Base-by-base conservation (phyloP, 2,888 invertebrate species). In the Oxyscelio sp. region DNA sequence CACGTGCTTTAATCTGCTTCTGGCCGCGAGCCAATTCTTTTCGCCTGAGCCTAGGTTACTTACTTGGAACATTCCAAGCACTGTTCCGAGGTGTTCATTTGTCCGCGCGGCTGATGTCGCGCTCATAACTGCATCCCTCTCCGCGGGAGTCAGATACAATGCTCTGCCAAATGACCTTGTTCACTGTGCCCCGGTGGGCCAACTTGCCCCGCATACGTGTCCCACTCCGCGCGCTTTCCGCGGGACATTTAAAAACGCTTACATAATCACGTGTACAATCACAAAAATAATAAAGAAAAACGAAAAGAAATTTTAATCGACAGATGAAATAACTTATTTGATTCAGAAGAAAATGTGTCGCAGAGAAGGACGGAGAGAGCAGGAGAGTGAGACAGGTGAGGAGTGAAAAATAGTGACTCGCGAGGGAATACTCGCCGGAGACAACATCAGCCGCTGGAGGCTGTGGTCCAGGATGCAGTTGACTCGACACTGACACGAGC, bases 41-140 rank as follows among this genome's bases (percentile, higher is more conserved):
- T 52, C 66, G 66, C 22, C 19, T 27, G 21, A 43, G 17, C 22
- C 27, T 45, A n/a, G 21, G 22, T 61, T 86, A 93, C 93, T 93
- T 91, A 93, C 93, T 93, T 93, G 93, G 92, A 92, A 91, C 92
- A 92, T 91, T 89, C 92, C 91, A 89, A 92, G 91, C 90, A 91
- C 93, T 92, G 93, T 92, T 90, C 92, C 90, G 91, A 92, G 92
- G 91, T 92, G 91, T 91, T 91, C 92, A 92, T 93, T 92, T 91
- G 92, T 91, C 90, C 90, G 88, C 89, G 87, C 90, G 87, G 85
- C 86, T 87, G 89, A 89, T 83, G 88, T 90, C 90, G 88, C 91
- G 89, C 90, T 91, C 90, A 89, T 89, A 89, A 89, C 83, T 74
- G 52, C 73, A 75, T 80, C 63, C 77, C 70, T 34, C 48, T 22